A percentile compares a stretch with the other conserved stretches of the same genome.
Evolutionary conservation across 2,113 vertebrate genomes (phyloP).

Genomic region (Cinclus cinclus): DNA sequence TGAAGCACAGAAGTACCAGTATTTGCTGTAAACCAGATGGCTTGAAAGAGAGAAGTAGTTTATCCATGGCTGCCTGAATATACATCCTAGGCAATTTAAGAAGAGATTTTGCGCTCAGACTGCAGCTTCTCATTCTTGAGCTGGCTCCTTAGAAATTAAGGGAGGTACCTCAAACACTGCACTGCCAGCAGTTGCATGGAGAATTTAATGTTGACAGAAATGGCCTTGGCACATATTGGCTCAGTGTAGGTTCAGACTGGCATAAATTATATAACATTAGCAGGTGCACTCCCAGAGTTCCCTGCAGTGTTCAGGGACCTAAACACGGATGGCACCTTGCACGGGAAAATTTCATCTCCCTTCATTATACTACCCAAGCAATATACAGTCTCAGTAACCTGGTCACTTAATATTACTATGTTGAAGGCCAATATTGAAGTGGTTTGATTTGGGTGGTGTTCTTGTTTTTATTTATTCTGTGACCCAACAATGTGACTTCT

Average conservation of each 20-base stretch:
- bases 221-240: neutral
- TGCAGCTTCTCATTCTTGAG: neutral
- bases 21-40: neutral
- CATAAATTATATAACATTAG: neutral
- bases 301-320: neutral
- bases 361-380: neutral
- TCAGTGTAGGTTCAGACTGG: neutral
- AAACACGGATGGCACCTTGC: neutral
- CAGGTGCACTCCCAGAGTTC: neutral
- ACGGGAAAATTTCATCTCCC: neutral
- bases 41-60: neutral
- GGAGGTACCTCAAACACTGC: neutral
- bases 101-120: neutral
- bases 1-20: neutral
- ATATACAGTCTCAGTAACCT: neutral
- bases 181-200: neutral
- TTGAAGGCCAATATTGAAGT: neutral
- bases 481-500: slow-evolving; percentile 1
- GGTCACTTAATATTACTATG: neutral
- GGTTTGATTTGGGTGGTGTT: neutral
- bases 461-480: slow-evolving; percentile 41
- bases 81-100: neutral
- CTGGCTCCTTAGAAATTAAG: neutral
- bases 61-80: neutral
- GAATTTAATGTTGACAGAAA: neutral